Evolutionary conservation across 2,888 invertebrate genomes (phyloP).

Genomic region (Zaprionus obscuricornis): DNA sequence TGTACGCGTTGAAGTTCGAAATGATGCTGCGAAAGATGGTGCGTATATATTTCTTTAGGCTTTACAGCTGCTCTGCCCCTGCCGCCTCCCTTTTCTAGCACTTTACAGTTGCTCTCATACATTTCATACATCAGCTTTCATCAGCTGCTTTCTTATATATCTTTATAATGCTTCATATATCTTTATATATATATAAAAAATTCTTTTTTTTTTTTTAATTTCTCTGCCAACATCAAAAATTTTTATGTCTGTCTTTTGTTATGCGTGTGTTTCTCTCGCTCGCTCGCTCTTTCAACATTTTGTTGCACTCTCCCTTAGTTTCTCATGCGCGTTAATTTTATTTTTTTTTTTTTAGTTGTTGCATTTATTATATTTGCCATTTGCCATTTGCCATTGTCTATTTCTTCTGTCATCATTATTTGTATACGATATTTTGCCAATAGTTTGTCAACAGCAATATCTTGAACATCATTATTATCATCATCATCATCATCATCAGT

Average conservation of each 20-base stretch:
- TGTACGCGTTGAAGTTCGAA: constrained; percentile 90
- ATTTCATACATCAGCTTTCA: not conserved
- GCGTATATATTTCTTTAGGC: constrained; percentile 31
- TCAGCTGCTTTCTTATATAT: constrained; percentile 16
- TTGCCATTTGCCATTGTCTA: constrained; percentile 38
- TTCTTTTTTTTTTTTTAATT: constrained; percentile 45
- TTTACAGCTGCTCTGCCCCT: not conserved
- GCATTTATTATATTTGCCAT: too few species aligned
- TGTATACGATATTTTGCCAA: not conserved
- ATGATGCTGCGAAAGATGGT: constrained; percentile 82
- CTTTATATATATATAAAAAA: constrained; percentile 25
- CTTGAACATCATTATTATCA: constrained; percentile 22
- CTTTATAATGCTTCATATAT: too few species aligned
- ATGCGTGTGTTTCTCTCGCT: constrained; percentile 44
- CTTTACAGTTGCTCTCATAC: too few species aligned
- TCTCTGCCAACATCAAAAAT: constrained; percentile 30
- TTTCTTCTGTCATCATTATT: constrained; percentile 30
- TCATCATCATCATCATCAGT: constrained; percentile 37
- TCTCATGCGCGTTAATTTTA: constrained; percentile 80
- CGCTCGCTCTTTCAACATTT: constrained; percentile 25
- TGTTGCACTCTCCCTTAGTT: constrained; percentile 70
- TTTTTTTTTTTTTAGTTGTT: too few species aligned
- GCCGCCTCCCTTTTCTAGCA: too few species aligned
- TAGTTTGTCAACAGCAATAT: constrained; percentile 11
- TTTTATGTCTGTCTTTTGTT: constrained; percentile 45